Conservation (phyloP, 2,797 vertebrate genomes). For the Peromyscus attwateri region DNA sequence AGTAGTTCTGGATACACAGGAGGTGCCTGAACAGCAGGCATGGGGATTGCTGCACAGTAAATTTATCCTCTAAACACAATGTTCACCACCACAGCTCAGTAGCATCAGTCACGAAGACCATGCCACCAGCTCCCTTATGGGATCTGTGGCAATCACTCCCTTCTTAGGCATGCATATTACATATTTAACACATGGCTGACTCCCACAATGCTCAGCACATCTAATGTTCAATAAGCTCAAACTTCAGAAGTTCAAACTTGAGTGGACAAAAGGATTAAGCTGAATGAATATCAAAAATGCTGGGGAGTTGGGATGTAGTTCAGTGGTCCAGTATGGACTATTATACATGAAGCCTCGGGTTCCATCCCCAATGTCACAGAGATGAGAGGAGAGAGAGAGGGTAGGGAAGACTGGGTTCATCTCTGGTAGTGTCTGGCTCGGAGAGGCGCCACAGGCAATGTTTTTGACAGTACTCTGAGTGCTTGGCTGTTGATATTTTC, state of each 20-base stretch:
- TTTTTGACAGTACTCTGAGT: neutral
- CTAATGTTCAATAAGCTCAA: no score
- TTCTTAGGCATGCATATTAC: neutral
- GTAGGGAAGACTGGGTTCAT: neutral
- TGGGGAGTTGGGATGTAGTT: neutral
- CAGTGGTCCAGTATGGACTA: neutral
- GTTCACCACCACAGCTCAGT: neutral
- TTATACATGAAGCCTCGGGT: neutral
- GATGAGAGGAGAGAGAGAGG: neutral
- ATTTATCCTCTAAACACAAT: neutral
- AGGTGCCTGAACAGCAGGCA: neutral
- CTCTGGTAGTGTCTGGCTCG: fast-evolving
- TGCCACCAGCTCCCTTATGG: neutral
- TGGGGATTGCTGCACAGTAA: neutral
- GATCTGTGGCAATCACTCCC: neutral
- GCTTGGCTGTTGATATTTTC: neutral
- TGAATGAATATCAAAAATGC: neutral
- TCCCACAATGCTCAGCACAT: neutral
- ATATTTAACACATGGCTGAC: neutral
- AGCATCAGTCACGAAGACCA: no score
- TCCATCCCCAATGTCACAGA: neutral
- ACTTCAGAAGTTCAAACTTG: neutral
- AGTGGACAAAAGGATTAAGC: neutral
- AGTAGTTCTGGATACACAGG: neutral
- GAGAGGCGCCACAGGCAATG: no score